Conservation (phyloP, 2,888 invertebrate genomes). For the Helleia helle region DNA sequence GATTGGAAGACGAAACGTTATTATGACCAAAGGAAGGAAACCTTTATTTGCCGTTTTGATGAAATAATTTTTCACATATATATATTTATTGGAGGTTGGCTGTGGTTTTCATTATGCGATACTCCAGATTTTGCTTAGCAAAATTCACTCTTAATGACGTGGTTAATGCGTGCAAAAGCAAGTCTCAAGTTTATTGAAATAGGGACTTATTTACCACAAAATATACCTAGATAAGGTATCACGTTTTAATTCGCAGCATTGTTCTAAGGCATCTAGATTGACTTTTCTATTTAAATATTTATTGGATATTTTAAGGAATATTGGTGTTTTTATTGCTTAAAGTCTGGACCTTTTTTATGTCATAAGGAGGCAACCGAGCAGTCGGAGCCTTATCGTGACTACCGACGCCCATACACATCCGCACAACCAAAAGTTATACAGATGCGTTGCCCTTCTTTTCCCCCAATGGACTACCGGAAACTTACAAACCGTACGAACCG, state of each 20-base stretch:
- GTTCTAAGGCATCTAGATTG: slow-evolving; percentile 1
- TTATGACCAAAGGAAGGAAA: slow-evolving; percentile 16
- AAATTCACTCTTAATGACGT: background rate
- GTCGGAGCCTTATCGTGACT: too few species aligned
- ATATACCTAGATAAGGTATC: background rate
- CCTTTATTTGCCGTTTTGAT: slow-evolving; percentile 16
- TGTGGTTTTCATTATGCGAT: slow-evolving; percentile 2
- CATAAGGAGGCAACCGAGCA: too few species aligned
- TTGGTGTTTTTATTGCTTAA: background rate
- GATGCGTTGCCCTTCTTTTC: too few species aligned
- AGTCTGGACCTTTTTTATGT: too few species aligned
- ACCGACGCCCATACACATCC: too few species aligned
- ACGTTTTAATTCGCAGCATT: background rate
- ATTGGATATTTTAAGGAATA: slow-evolving; percentile 1
- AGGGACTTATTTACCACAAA: background rate
- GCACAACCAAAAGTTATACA: too few species aligned
- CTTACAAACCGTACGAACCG: too few species aligned
- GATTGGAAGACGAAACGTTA: slow-evolving; percentile 20
- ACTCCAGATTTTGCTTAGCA: background rate
- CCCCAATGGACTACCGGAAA: too few species aligned
- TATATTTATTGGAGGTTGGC: slow-evolving; percentile 9
- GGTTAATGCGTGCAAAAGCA: background rate
- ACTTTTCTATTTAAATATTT: slow-evolving; percentile 5
- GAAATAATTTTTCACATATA: slow-evolving; percentile 14
- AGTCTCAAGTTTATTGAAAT: background rate